Conservation (phyloP, 2,113 vertebrate species). For the Penelope pileata region DNA sequence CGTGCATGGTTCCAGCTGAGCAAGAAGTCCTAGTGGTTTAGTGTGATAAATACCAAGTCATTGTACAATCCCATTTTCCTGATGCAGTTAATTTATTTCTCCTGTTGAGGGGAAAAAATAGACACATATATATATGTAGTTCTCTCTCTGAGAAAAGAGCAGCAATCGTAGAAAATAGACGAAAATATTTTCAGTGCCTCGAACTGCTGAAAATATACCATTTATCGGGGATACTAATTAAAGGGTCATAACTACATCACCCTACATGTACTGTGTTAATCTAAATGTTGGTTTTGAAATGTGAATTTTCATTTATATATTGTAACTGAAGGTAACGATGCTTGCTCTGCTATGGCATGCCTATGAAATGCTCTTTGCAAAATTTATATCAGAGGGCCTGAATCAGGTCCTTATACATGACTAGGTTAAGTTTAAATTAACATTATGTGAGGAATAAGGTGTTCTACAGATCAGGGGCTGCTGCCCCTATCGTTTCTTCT, state of each 20-base stretch:
- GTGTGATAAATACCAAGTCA: conserved; percentile 60
- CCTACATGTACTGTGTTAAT: not conserved
- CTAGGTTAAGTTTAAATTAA: not conserved
- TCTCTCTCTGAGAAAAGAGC: conserved; percentile 4
- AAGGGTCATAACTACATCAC: not conserved
- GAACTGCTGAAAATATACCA: not conserved
- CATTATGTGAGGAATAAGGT: not conserved
- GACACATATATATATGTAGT: not conserved
- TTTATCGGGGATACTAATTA: not conserved
- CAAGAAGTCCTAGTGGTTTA: conserved; percentile 41
- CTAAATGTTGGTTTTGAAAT: not conserved
- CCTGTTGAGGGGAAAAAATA: not conserved
- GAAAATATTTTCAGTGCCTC: not conserved
- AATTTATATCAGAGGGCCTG: not conserved
- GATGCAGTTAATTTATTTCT: conserved; percentile 51
- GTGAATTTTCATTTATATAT: not conserved
- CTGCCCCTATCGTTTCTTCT: fast-evolving
- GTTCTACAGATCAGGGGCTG: not conserved
- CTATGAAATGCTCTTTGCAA: not conserved
- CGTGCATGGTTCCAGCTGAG: conserved; percentile 25
- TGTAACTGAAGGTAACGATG: not conserved
- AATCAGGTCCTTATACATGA: not conserved
- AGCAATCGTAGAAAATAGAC: not conserved
- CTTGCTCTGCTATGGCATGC: not conserved
- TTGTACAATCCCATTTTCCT: conserved; percentile 30